These are phyloP conservation scores for Heliconius sara DNA, from an alignment of 2,888 invertebrate species.

Conservation along the genomic window DNA sequence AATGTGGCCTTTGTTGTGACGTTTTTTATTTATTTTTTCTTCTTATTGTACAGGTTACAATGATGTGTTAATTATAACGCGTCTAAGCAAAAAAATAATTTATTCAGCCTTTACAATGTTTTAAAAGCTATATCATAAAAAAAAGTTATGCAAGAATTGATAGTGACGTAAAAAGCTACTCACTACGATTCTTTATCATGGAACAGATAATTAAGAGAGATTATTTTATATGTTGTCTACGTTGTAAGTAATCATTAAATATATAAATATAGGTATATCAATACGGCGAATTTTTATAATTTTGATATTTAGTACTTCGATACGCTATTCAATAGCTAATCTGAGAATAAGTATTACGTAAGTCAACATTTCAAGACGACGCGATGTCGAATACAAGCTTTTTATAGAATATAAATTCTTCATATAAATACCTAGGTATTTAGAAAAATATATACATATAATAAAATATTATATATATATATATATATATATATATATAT, in stretches of 20 bases:
- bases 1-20: conserved; percentile 25
- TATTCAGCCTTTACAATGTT: not conserved
- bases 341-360: not conserved
- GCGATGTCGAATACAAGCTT: not conserved
- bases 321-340: not conserved
- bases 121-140: not conserved
- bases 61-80: conserved; percentile 21
- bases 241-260: not conserved
- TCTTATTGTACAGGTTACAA: conserved; percentile 8
- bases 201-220: not conserved
- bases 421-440: not conserved
- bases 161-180: not conserved
- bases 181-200: not conserved
- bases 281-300: not conserved
- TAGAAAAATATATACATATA: not conserved
- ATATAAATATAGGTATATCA: not conserved
- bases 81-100: not conserved
- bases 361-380: no score
- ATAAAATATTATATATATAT: not conserved
- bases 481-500: not conserved
- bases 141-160: conserved; percentile 6
- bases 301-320: not conserved
- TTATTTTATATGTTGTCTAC: not conserved
- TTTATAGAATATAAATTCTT: not conserved
- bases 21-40: conserved; percentile 15